These are phyloP conservation scores for Eurystomus glaucurus DNA, from an alignment of 2,797 vertebrate genomes.

Conservation along the genomic window DNA sequence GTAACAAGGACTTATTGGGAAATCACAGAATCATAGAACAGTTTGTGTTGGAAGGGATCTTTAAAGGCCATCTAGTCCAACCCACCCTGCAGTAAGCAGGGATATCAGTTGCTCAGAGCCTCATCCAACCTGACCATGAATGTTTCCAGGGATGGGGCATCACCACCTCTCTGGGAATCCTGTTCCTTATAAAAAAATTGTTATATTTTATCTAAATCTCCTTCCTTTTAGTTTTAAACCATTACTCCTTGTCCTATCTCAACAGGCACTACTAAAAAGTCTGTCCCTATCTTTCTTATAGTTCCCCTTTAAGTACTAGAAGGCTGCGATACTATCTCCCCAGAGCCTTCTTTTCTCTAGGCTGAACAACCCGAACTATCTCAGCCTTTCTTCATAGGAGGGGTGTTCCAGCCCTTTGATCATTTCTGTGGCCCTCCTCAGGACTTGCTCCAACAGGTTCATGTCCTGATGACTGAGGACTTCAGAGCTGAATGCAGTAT, in stretches of 20 bases:
- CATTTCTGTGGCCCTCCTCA: neutral
- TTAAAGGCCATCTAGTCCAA: neutral
- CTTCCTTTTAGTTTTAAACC: neutral
- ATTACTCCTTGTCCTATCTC: neutral
- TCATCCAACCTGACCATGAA: neutral
- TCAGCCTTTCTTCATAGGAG: neutral
- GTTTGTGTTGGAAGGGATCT: neutral
- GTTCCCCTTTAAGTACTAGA: neutral
- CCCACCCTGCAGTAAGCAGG: neutral
- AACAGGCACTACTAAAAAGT: neutral
- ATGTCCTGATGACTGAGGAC: neutral
- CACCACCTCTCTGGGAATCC: neutral
- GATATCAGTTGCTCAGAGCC: neutral
- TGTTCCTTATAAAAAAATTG: neutral
- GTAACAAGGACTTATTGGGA: neutral
- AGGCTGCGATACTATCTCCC: neutral
- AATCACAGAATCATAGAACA: neutral
- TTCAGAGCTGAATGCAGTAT: neutral
- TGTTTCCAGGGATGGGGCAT: neutral
- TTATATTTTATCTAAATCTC: neutral
- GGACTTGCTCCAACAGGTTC: neutral
- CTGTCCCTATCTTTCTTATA: neutral
- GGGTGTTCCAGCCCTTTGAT: neutral
- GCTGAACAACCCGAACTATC: neutral
- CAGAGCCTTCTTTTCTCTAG: neutral